These are phyloP conservation scores for Oryzias woworae DNA, from an alignment of 2,113 vertebrate species.

Conservation along the genomic window DNA sequence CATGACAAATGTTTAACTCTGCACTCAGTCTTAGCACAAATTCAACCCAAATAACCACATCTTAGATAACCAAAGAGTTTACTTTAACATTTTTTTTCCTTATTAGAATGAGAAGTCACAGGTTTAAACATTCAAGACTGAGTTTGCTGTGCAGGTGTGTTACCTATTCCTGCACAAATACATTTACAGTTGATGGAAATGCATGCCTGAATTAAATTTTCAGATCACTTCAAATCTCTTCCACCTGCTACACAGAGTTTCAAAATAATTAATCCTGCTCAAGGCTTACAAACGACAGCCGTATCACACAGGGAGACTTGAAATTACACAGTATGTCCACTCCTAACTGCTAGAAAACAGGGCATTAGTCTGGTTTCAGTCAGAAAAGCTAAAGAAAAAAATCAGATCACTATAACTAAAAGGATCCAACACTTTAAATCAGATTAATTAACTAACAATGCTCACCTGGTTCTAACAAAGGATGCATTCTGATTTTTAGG, in stretches of 20 bases:
- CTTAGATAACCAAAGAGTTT: no score
- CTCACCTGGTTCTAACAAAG: no score
- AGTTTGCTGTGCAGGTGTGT: no score
- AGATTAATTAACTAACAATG: no score
- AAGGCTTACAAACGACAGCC: neutral
- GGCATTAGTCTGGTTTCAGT: neutral
- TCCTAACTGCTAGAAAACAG: neutral
- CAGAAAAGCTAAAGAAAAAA: neutral
- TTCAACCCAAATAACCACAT: no score
- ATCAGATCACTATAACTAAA: no score
- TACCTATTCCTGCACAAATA: neutral
- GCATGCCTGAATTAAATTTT: slow-evolving; percentile 5
- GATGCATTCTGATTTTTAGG: no score
- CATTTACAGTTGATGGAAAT: neutral
- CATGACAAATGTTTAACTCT: no score
- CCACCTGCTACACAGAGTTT: neutral
- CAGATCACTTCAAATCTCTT: slow-evolving; percentile 4
- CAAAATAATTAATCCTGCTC: neutral
- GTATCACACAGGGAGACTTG: neutral
- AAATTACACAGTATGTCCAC: neutral
- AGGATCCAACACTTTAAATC: no score
- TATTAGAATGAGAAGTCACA: no score
- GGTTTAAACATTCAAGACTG: neutral
- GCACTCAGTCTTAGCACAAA: no score
- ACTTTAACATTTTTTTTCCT: no score